phyloP scores from a whole-genome alignment of 2,888 invertebrate genomes.

The Leptopilina drosophilae region DNA sequence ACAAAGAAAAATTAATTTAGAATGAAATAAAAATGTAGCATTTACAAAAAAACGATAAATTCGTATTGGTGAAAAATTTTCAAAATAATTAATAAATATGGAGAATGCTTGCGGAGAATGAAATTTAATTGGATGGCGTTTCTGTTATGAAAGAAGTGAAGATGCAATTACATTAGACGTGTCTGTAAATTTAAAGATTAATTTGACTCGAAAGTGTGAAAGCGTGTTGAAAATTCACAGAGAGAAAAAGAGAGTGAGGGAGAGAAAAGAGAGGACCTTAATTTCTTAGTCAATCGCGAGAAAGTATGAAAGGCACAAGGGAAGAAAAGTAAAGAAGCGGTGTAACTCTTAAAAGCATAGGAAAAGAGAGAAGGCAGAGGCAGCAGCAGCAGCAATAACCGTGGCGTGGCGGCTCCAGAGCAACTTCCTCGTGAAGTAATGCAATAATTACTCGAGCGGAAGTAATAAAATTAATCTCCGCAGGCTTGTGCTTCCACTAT shows the following conservation, averaged over 20 bases:
- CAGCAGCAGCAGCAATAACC: constrained; percentile 21
- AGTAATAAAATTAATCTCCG: constrained; percentile 76
- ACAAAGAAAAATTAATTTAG: too few species aligned
- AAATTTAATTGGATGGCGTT: background rate
- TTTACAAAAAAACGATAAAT: too few species aligned
- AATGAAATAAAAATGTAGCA: too few species aligned
- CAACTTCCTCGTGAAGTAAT: constrained; percentile 71
- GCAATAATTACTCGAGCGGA: constrained; percentile 75
- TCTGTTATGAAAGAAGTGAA: background rate
- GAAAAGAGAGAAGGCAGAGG: too few species aligned
- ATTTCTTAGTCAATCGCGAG: constrained; percentile 39
- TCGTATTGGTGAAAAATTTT: too few species aligned
- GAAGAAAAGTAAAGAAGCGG: constrained; percentile 31
- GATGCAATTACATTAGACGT: constrained; percentile 20
- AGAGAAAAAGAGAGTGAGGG: background rate
- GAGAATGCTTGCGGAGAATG: background rate
- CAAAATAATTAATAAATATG: too few species aligned
- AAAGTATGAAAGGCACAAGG: constrained; percentile 42
- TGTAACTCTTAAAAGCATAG: constrained; percentile 14
- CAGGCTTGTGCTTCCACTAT: constrained; percentile 54
- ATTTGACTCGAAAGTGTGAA: constrained; percentile 29
- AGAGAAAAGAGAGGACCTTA: background rate
- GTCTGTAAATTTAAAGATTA: constrained; percentile 32
- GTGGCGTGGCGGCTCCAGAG: constrained; percentile 44
- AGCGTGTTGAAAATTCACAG: constrained; percentile 35